Evolutionary conservation across 2,797 vertebrate genomes (phyloP), one percentile per base, ranked within the genome.

Genomic region (Caiman crocodilus): DNA sequence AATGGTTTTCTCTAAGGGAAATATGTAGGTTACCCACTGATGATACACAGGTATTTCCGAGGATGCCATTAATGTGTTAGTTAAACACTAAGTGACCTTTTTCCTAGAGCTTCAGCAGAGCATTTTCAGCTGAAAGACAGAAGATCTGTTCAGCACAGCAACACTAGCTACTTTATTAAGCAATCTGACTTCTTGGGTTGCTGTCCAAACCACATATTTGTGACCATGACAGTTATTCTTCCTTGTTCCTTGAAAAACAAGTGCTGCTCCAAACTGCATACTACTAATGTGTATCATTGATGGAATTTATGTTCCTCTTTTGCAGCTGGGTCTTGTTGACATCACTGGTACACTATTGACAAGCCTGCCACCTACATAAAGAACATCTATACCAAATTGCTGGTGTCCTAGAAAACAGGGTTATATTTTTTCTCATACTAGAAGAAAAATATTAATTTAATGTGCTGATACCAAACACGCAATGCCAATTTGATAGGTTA

Each of bases 211-310:
- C 96, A 97, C 97, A 71, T 96, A 96, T 97, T 97, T 98, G 96
- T 97, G 97, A 98, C 96, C 95, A 97, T 93, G 97, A 98, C 92
- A 98, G 97, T 96, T 97, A 96, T 92, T 97, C 97, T 98, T 98
- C 97, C 97, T 97, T 95, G 94, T 96, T 96, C 95, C 95, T 96
- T 97, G 95, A 97, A 97, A 97, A 97, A 98, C 96, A 97, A 97
- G 94, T 95, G 64, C 32, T 90, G 94, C 79, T 97, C 95, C 94
- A 94, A 93, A 94, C 95, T 84, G 94, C 91, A 94, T 90, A 84
- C 96, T 90, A 90, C 88, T 91, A 96, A 89, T 93, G 87, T 95
- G 93, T 82, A 95, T 71, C 86, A 81, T 87, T 65, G 91, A 0
- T 1, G 87, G 93, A 97, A 96, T 78, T 85, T 74, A 87, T 59